Percentiles rank a stretch among this genome's conserved stretches.
Evolutionary conservation across 2,797 vertebrate species (phyloP).

Genomic region (Oreochromis grahami): DNA sequence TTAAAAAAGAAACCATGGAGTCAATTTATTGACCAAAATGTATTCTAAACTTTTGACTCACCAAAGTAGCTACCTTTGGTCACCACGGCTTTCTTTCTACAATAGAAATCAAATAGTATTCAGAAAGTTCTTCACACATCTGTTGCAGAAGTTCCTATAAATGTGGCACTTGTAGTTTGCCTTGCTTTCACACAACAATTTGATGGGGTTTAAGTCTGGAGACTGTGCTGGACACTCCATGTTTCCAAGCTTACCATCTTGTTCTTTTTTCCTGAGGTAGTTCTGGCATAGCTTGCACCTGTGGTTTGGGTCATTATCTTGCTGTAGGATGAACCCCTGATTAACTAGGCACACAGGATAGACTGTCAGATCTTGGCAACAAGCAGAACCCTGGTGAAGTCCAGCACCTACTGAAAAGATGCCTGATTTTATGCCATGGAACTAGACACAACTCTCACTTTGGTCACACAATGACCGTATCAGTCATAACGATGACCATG

Average conservation of each 20-base stretch:
- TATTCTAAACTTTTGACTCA: no score
- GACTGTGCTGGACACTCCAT: background rate
- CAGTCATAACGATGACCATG: background rate
- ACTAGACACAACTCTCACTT: background rate
- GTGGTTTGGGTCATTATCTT: background rate
- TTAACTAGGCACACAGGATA: background rate
- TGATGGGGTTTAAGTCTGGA: fast-evolving
- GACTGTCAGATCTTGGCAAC: background rate
- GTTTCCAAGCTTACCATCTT: fast-evolving
- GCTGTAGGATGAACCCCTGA: background rate
- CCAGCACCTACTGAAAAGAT: background rate
- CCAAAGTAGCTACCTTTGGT: no score
- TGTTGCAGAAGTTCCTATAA: background rate
- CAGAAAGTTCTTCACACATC: background rate
- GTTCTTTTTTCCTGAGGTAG: background rate
- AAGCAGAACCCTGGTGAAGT: background rate
- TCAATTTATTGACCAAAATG: background rate
- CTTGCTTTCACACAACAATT: background rate
- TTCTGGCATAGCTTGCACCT: background rate
- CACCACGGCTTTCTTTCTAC: background rate
- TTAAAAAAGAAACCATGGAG: fast-evolving
- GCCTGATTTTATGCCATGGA: background rate
- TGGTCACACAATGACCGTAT: background rate
- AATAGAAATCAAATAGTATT: fast-evolving
- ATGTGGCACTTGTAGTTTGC: background rate